Conservation (phyloP, 1,140 invertebrate species). For the Ceratitis capitata region DNA sequence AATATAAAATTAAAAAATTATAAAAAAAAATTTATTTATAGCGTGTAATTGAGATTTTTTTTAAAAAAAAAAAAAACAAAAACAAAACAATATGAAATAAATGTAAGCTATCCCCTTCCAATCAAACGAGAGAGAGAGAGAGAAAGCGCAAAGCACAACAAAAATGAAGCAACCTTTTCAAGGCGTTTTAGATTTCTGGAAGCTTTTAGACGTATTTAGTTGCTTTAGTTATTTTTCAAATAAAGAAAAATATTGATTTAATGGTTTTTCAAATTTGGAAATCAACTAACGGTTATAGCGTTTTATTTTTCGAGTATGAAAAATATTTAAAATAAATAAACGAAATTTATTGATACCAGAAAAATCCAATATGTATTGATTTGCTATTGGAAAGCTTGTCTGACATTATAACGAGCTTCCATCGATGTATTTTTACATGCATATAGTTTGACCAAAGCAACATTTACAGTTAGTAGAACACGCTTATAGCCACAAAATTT, state of each 20-base stretch:
- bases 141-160: not conserved
- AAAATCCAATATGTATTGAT: not conserved
- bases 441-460: not conserved
- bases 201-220: not conserved
- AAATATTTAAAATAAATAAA: conserved; percentile 17
- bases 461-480: not conserved
- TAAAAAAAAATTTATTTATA: not conserved
- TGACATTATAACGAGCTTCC: too few species aligned
- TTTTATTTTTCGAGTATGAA: not conserved
- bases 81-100: too few species aligned
- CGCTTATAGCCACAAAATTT: not conserved
- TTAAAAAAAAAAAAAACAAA: too few species aligned
- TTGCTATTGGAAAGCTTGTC: too few species aligned
- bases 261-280: not conserved
- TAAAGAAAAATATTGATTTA: not conserved
- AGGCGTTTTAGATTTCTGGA: not conserved
- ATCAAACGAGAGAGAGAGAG: not conserved
- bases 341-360: not conserved
- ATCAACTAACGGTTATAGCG: not conserved
- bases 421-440: too few species aligned
- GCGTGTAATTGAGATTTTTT: conserved; percentile 23
- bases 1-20: not conserved
- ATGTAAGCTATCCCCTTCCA: conserved; percentile 14
- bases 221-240: not conserved
- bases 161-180: not conserved